Evolutionary conservation across 2,797 vertebrate genomes (phyloP).

Genomic region (Catostomus latipinnis): DNA sequence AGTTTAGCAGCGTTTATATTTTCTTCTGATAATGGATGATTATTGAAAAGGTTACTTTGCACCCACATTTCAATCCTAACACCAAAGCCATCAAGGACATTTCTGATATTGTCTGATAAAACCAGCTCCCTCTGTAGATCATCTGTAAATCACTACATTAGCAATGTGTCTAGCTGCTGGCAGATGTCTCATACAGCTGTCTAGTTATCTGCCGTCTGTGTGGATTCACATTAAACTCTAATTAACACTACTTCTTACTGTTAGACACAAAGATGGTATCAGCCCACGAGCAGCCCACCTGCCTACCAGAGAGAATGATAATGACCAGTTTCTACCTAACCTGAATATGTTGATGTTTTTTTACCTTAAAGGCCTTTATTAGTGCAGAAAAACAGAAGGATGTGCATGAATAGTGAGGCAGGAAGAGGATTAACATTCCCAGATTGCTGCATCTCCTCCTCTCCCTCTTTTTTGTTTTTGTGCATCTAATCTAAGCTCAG

Average conservation of each 20-base stretch:
- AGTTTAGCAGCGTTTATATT: not conserved
- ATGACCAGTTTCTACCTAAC: slow-evolving; percentile 18
- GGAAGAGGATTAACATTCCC: slow-evolving; percentile 38
- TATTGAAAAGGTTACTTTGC: not conserved
- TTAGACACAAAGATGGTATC: not conserved
- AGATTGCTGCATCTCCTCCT: slow-evolving; percentile 38
- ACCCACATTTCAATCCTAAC: not conserved
- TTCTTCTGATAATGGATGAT: not conserved
- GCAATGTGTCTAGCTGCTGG: slow-evolving; percentile 8
- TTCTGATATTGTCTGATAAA: slow-evolving; percentile 17
- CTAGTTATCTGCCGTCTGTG: slow-evolving; percentile 24
- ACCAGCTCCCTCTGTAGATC: too few species aligned
- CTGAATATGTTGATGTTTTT: slow-evolving; percentile 32
- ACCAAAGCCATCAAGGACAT: not conserved
- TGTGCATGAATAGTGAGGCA: slow-evolving; percentile 19
- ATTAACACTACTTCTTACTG: slow-evolving; percentile 14
- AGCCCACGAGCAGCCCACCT: slow-evolving; percentile 38
- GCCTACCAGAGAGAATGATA: slow-evolving; percentile 16
- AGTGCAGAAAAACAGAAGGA: slow-evolving; percentile 24
- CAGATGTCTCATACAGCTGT: slow-evolving; percentile 23
- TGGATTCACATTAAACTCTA: slow-evolving; percentile 18
- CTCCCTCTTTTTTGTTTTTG: slow-evolving; percentile 19
- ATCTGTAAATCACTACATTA: slow-evolving; percentile 25
- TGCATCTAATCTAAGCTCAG: slow-evolving; percentile 34
- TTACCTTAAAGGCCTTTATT: slow-evolving; percentile 43